Conservation (phyloP, 2,797 vertebrate species). For the Sebastes jordani region DNA sequence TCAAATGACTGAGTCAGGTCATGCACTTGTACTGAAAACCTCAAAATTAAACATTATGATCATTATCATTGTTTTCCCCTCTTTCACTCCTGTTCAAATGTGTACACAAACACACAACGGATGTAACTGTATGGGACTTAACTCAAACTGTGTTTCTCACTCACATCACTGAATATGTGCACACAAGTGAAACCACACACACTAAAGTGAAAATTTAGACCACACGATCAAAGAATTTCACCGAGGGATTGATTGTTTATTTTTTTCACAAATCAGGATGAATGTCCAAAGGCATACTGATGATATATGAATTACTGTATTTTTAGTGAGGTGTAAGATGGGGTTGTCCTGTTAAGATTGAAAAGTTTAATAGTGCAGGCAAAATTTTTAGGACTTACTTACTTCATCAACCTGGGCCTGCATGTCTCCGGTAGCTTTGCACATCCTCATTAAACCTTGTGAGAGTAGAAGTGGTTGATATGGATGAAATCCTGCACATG, state of each 20-base stretch:
- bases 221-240: background rate
- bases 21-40: constrained; percentile 30
- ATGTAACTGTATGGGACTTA: background rate
- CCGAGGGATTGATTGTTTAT: background rate
- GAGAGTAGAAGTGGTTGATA: background rate
- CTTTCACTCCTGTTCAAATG: constrained; percentile 5
- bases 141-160: background rate
- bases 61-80: constrained; percentile 17
- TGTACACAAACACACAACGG: constrained; percentile 25
- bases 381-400: background rate
- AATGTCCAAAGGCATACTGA: constrained; percentile 2
- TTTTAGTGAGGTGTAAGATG: background rate
- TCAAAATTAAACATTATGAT: constrained; percentile 22
- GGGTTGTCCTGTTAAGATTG: background rate
- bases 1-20: constrained; percentile 37
- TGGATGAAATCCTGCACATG: background rate
- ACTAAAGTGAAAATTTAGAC: background rate
- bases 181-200: background rate
- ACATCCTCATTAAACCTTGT: background rate
- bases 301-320: background rate
- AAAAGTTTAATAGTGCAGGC: background rate
- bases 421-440: background rate
- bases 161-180: background rate
- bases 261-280: background rate
- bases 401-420: background rate